These are phyloP conservation scores for Heterohyrax brucei DNA, from an alignment of 2,797 vertebrate genomes.

Conservation along the genomic window DNA sequence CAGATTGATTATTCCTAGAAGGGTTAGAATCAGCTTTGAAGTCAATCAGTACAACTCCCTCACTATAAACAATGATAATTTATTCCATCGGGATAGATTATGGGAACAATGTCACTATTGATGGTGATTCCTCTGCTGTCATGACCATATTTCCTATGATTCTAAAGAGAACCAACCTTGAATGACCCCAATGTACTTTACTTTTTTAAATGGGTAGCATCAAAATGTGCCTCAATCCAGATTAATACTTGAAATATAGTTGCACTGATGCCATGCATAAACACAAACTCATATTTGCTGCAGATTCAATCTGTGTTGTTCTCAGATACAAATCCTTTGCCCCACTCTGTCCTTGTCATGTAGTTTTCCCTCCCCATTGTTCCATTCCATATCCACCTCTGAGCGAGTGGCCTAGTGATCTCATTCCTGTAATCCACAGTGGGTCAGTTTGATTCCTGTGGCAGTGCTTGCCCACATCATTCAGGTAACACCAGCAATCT, in stretches of 20 bases:
- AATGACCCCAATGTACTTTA: not conserved
- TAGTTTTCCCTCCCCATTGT: not conserved
- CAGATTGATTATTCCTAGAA: constrained; percentile 7
- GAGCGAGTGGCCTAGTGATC: not conserved
- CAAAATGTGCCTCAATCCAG: not conserved
- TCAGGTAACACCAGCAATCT: not conserved
- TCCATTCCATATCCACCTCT: not conserved
- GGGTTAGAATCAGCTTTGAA: not conserved
- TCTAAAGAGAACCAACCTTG: not conserved
- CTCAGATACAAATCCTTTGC: not conserved
- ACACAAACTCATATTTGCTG: not conserved
- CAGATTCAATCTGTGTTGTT: not conserved
- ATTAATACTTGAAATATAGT: not conserved
- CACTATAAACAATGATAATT: not conserved
- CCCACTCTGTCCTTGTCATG: not conserved
- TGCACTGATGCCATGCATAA: not conserved
- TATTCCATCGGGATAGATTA: not conserved
- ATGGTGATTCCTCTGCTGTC: not conserved
- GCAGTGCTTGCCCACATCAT: not conserved
- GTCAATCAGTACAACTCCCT: not conserved
- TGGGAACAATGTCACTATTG: not conserved
- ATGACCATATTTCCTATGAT: not conserved
- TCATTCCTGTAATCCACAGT: not conserved
- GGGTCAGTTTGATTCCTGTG: not conserved
- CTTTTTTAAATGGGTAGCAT: not conserved